Evolutionary conservation across 2,888 invertebrate species (phyloP), one percentile per base, ranked within the genome.

Genomic region (Cephus pygmeus): DNA sequence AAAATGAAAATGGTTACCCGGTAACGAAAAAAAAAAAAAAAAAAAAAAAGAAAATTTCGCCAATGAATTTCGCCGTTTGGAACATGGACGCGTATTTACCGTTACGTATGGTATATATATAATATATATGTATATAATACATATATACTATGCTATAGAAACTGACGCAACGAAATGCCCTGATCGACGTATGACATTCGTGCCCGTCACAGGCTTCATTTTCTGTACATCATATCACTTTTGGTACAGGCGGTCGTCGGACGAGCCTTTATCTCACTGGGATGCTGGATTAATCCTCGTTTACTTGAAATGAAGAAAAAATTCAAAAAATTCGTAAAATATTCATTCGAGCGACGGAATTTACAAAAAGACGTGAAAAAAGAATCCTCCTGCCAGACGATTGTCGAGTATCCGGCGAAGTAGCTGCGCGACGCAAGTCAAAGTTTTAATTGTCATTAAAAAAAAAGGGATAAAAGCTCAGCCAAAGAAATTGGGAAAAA

Each of bases 1-100:
- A 85, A 85, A 79, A 80, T 78, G 69, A 69, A 35, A 34, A 23
- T 23, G 71, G 71, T 31, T 71, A 15, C n/a, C 23, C 23, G 2
- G 15, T 40, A 40, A 40, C 6, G 15, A 40, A 15, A 15, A 40
- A 40, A 40, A 40, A 40, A 40, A 40, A 36, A 36, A 12, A 3
- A 36, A 12, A 36, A 0, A 33, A 0, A 56, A 2, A 23, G 9
- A 56, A 56, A 23, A 23, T 9, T 40, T 23, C 9, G 9, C 9
- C 23, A 23, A 56, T 56, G 56, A 56, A 56, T 56, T 56, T 56
- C 23, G 9, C 23, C 23, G 56, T 56, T 23, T 56, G 56, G 23
- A 56, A 23, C 23, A 23, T 23, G 56, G 23, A 23, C 56, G 56
- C 23, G 56, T 56, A 23, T 56, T 56, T 56, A 56, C 23, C 56